Percentiles rank a stretch among this genome's conserved stretches.
phyloP scores from a whole-genome alignment of 2,888 invertebrate species.

The Quadriops clusia region DNA sequence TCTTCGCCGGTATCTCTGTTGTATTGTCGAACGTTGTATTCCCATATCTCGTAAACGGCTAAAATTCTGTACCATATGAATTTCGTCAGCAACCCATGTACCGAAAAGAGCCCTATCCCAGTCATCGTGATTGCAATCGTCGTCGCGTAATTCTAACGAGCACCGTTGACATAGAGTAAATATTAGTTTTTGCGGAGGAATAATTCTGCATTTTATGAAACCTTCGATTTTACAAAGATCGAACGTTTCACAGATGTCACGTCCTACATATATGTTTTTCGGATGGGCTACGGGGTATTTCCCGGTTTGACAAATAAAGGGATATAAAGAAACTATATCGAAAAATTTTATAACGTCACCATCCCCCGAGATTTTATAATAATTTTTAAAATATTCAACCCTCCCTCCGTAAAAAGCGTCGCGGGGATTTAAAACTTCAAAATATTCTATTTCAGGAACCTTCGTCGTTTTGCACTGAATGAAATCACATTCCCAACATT shows the following conservation, averaged over 20 bases:
- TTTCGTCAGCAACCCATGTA: slow-evolving; percentile 27
- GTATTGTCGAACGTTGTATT: slow-evolving; percentile 19
- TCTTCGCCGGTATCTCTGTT: slow-evolving; percentile 7
- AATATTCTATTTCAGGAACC: slow-evolving; percentile 2
- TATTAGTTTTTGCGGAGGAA: no score
- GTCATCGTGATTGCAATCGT: slow-evolving; percentile 22
- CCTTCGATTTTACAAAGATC: no score
- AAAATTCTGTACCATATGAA: slow-evolving; percentile 23
- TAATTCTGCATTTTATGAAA: no score
- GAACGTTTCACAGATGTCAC: slow-evolving; percentile 15
- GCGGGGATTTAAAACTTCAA: slow-evolving; percentile 12
- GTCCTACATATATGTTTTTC: slow-evolving; percentile 14
- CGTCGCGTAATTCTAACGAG: slow-evolving; percentile 13
- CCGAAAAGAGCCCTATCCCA: slow-evolving; percentile 16
- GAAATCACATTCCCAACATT: slow-evolving; percentile 12
- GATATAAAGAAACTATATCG: slow-evolving; percentile 22
- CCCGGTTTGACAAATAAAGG: no score
- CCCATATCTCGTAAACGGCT: slow-evolving; percentile 25
- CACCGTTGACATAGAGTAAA: slow-evolving; percentile 26
- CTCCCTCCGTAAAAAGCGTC: slow-evolving; percentile 21
- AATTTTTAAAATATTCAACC: slow-evolving; percentile 13
- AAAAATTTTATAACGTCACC: slow-evolving; percentile 19
- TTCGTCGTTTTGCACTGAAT: slow-evolving; percentile 1
- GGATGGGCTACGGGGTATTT: slow-evolving; percentile 20
- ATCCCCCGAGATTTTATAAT: slow-evolving; percentile 11